A percentile compares a stretch with the other conserved stretches of the same genome.
Evolutionary conservation across 2,797 vertebrate species (phyloP).

Genomic region (Centropyge bicolor): DNA sequence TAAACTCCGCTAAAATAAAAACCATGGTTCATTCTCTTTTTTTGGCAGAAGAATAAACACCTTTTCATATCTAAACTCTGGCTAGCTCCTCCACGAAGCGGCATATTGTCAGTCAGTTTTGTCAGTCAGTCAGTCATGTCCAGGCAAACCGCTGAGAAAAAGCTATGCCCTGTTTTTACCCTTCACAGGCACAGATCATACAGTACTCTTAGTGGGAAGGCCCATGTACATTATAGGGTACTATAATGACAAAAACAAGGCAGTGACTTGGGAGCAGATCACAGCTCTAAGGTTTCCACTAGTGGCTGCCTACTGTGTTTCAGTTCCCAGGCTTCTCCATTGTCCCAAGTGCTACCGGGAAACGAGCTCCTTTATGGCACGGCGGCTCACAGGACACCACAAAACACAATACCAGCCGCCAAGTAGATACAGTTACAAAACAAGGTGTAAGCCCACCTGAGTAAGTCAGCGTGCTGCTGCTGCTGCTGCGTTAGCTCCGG

Average conservation of each 20-base stretch:
- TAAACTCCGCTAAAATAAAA: constrained; percentile 54
- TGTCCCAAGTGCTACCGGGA: constrained; percentile 63
- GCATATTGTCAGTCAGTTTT: constrained; percentile 46
- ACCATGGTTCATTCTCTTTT: constrained; percentile 39
- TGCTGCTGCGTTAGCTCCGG: constrained; percentile 20
- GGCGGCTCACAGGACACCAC: constrained; percentile 39
- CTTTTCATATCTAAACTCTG: constrained; percentile 49
- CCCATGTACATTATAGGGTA: constrained; percentile 61
- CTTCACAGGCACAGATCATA: constrained; percentile 45
- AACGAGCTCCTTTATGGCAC: constrained; percentile 60
- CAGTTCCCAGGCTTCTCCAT: constrained; percentile 81
- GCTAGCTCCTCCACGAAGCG: constrained; percentile 33
- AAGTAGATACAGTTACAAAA: constrained; percentile 59
- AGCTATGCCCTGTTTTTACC: constrained; percentile 46
- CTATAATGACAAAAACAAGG: constrained; percentile 71
- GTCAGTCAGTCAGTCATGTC: constrained; percentile 53
- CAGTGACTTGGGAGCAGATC: constrained; percentile 66
- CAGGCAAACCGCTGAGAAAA: constrained; percentile 42
- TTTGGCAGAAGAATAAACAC: constrained; percentile 62
- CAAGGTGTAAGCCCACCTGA: constrained; percentile 40
- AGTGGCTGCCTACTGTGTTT: constrained; percentile 64
- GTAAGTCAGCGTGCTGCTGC: constrained; percentile 12
- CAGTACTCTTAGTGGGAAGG: constrained; percentile 46
- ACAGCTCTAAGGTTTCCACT: constrained; percentile 71
- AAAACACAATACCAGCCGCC: constrained; percentile 49